Percentiles rank a stretch among this genome's conserved stretches.
Conservation (phyloP, 2,113 vertebrate genomes). For the Podarcis cretensis region DNA sequence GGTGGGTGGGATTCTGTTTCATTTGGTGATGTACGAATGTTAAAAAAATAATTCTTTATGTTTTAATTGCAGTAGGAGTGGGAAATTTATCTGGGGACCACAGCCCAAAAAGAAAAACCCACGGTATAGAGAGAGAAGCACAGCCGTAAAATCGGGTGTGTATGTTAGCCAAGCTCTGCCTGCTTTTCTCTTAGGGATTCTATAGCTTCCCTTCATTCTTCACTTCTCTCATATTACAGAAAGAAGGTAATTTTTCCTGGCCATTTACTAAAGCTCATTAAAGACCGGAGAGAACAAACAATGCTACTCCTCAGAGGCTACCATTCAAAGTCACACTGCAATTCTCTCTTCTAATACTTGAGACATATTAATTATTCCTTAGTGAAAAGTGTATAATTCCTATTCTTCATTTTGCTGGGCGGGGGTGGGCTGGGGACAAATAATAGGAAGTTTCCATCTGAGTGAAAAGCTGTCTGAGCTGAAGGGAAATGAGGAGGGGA, state of each 20-base stretch:
- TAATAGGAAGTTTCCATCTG: conserved; percentile 90
- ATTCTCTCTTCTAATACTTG: conserved; percentile 98
- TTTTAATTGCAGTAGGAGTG: conserved; percentile 71
- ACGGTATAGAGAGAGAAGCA: neutral
- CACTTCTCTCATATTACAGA: conserved; percentile 91
- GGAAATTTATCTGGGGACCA: conserved; percentile 58
- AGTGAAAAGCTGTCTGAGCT: conserved; percentile 87
- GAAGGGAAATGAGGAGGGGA: conserved; percentile 89
- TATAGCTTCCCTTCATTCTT: conserved; percentile 85
- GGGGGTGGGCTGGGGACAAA: conserved; percentile 78
- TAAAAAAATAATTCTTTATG: conserved; percentile 58
- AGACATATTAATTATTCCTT: conserved; percentile 99
- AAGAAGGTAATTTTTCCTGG: conserved; percentile 92
- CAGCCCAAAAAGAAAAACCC: conserved; percentile 47
- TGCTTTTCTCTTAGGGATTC: conserved; percentile 79
- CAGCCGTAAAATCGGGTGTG: neutral
- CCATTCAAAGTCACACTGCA: conserved; percentile 95
- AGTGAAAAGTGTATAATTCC: conserved; percentile 93
- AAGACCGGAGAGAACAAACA: conserved; percentile 94
- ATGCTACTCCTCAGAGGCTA: conserved; percentile 93
- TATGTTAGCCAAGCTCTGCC: conserved; percentile 41
- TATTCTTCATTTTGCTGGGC: conserved; percentile 82
- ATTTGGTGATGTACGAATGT: conserved; percentile 62
- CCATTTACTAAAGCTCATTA: conserved; percentile 99
- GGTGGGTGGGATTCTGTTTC: conserved; percentile 23